Conservation (phyloP, 2,797 vertebrate genomes). For the Anableps anableps region DNA sequence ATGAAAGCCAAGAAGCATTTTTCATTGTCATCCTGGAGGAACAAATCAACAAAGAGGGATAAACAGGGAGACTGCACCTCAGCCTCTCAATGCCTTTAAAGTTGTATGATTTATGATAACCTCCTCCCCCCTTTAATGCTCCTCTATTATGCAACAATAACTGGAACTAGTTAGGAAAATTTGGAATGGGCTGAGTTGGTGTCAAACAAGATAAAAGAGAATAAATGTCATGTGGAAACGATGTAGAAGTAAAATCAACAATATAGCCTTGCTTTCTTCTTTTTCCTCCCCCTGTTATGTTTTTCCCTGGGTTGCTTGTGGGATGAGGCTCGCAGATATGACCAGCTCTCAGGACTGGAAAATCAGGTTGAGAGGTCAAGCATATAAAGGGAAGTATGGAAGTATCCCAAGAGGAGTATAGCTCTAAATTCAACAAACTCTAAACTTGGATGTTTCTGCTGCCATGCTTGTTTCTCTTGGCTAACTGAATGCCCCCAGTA, state of each 20-base stretch:
- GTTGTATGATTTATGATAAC: background rate
- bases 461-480: conserved; percentile 80
- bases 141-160: conserved; percentile 11
- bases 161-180: conserved; percentile 15
- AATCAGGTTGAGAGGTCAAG: conserved; percentile 77
- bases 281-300: conserved; percentile 21
- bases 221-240: conserved; percentile 15
- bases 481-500: conserved; percentile 44
- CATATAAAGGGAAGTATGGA: conserved; percentile 74
- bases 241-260: conserved; percentile 5
- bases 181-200: conserved; percentile 8
- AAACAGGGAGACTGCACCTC: conserved; percentile 39
- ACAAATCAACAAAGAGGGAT: conserved; percentile 42
- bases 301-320: conserved; percentile 46
- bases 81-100: conserved; percentile 18
- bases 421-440: conserved; percentile 75
- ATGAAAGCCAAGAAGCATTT: conserved; percentile 29
- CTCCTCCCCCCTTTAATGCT: background rate
- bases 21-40: conserved; percentile 24
- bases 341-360: conserved; percentile 80
- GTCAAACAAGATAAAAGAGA: conserved; percentile 18
- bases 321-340: conserved; percentile 66
- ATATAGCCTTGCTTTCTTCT: conserved; percentile 18
- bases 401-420: conserved; percentile 71
- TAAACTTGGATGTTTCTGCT: conserved; percentile 76